Evolutionary conservation across 2,888 invertebrate genomes (phyloP).

Genomic region (Deilephila porcellus): DNA sequence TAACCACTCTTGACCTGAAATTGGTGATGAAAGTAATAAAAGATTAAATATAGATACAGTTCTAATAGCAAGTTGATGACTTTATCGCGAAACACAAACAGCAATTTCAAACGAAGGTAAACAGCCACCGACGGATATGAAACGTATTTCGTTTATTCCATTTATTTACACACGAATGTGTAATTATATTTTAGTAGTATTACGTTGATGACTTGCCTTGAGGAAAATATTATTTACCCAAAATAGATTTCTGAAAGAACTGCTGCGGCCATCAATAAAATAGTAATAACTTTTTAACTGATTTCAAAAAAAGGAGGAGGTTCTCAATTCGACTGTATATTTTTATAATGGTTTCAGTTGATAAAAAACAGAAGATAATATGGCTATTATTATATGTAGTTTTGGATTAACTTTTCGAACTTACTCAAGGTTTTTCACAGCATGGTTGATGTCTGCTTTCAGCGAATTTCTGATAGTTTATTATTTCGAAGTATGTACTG

Average conservation of each 20-base stretch:
- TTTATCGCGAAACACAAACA: neutral
- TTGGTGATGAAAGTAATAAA: neutral
- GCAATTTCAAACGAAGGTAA: slow-evolving; percentile 27
- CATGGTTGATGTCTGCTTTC: too few species aligned
- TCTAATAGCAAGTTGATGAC: slow-evolving; percentile 10
- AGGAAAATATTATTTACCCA: neutral
- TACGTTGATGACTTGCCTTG: neutral
- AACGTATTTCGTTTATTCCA: slow-evolving; percentile 13
- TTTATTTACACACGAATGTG: neutral
- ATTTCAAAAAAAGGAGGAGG: too few species aligned
- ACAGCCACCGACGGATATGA: slow-evolving; percentile 19
- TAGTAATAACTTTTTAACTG: too few species aligned
- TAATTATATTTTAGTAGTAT: slow-evolving; percentile 3
- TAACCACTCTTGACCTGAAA: neutral
- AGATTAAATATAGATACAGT: neutral
- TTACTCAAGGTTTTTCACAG: too few species aligned
- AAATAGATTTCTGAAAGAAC: neutral
- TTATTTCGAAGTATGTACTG: too few species aligned
- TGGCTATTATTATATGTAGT: too few species aligned
- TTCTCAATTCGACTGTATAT: too few species aligned
- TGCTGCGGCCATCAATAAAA: too few species aligned
- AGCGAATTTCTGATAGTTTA: too few species aligned
- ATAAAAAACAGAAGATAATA: too few species aligned
- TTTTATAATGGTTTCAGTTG: too few species aligned
- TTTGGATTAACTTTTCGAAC: too few species aligned